Evolutionary conservation across 2,888 invertebrate genomes (phyloP).

Genomic region (Pyrgus malvae): DNA sequence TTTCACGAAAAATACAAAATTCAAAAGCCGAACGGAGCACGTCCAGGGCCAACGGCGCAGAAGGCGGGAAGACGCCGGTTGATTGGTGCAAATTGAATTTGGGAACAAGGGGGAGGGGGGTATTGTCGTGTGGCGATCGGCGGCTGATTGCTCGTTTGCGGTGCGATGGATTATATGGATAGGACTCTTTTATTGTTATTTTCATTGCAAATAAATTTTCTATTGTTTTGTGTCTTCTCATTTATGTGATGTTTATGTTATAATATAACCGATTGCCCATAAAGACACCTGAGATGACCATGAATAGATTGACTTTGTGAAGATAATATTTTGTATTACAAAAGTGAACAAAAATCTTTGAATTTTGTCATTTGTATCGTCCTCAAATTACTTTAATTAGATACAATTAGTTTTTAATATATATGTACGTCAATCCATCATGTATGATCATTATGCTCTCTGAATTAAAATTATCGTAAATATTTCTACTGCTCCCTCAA

Average conservation of each 20-base stretch:
- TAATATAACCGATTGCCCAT: too few species aligned
- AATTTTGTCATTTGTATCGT: too few species aligned
- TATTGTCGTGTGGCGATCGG: slow-evolving; percentile 81
- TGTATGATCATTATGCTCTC: too few species aligned
- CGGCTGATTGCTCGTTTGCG: slow-evolving; percentile 81
- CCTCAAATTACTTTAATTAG: too few species aligned
- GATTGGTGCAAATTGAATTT: slow-evolving; percentile 82
- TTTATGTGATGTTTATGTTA: background rate
- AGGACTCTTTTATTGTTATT: slow-evolving; percentile 18
- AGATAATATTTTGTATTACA: too few species aligned
- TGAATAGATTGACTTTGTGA: too few species aligned
- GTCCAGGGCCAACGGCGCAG: slow-evolving; percentile 62
- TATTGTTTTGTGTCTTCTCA: background rate
- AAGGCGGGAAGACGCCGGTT: slow-evolving; percentile 80
- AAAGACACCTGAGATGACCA: too few species aligned
- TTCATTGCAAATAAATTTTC: background rate
- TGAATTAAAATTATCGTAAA: too few species aligned
- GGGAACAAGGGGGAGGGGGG: slow-evolving; percentile 63
- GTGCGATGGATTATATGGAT: slow-evolving; percentile 59
- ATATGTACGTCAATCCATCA: too few species aligned
- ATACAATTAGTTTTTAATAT: too few species aligned
- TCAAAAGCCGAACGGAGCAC: slow-evolving; percentile 50
- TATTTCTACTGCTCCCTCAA: too few species aligned
- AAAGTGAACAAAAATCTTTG: too few species aligned
- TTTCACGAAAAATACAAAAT: slow-evolving; percentile 34